These are phyloP conservation scores for Rhea americana DNA, from an alignment of 2,113 vertebrate species.

Conservation along the genomic window DNA sequence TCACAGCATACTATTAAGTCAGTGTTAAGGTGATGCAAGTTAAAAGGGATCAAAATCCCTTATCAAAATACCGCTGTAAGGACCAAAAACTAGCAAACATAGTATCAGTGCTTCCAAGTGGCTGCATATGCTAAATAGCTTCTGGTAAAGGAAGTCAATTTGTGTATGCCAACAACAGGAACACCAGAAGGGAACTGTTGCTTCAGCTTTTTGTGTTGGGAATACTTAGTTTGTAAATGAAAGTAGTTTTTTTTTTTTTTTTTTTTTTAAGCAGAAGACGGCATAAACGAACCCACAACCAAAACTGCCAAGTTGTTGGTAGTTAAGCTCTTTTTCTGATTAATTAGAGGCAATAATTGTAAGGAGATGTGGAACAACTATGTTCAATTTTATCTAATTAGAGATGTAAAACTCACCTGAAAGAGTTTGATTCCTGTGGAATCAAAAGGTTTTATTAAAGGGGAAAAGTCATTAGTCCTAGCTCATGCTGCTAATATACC, in stretches of 20 bases:
- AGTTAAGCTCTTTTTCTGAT: neutral
- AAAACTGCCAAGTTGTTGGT: neutral
- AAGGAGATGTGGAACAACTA: neutral
- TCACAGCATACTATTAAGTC: neutral
- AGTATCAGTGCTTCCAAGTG: neutral
- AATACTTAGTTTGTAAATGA: neutral
- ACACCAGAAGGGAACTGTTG: neutral
- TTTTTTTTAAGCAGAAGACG: too few relatives aligned
- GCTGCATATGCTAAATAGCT: neutral
- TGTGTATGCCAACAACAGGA: neutral
- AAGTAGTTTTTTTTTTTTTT: too few relatives aligned
- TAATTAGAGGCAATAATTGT: constrained; percentile 11
- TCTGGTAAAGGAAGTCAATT: neutral
- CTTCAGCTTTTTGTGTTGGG: neutral
- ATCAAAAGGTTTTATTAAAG: constrained; percentile 17
- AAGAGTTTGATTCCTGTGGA: constrained; percentile 29
- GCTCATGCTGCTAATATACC: neutral
- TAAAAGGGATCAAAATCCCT: neutral
- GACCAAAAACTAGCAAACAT: neutral
- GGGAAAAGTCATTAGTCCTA: neutral
- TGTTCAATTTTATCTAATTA: neutral
- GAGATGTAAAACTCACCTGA: constrained; percentile 31
- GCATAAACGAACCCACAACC: neutral
- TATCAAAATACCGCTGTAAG: neutral
- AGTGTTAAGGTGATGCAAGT: neutral